phyloP scores from a whole-genome alignment of 2,797 vertebrate genomes.

The Apogon talboti region DNA sequence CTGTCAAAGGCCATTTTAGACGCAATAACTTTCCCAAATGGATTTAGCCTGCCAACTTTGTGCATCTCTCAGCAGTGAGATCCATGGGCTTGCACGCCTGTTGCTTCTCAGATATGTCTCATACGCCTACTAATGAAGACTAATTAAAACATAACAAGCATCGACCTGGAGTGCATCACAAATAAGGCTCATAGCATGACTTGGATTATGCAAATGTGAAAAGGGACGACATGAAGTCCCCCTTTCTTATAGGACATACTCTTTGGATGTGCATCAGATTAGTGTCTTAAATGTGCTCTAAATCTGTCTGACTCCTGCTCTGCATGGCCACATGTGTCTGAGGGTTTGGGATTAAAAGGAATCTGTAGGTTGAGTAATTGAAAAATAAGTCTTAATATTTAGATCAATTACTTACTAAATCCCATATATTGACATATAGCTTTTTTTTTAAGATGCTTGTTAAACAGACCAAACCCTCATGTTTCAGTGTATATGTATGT shows the following conservation, averaged over 20 bases:
- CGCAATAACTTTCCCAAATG: conserved; percentile 70
- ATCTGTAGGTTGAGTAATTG: not conserved
- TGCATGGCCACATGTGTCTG: conserved; percentile 5
- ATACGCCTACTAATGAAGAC: conserved; percentile 59
- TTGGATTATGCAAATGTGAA: conserved; percentile 32
- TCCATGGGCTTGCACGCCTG: conserved; percentile 49
- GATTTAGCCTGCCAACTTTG: conserved; percentile 63
- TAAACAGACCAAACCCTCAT: not conserved
- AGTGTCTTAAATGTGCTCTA: not conserved
- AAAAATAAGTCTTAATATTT: conserved; percentile 3
- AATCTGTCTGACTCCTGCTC: conserved; percentile 1
- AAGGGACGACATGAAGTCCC: not conserved
- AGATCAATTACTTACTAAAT: not conserved
- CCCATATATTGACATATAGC: not conserved
- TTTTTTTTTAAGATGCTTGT: too few relatives aligned
- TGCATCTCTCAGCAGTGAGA: conserved; percentile 60
- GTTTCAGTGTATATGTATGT: conserved; percentile 8
- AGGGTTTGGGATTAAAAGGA: not conserved
- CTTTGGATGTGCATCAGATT: not conserved
- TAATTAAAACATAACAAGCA: conserved; percentile 70
- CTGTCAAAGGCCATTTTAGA: conserved; percentile 61
- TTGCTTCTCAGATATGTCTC: conserved; percentile 49
- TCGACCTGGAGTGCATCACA: conserved; percentile 56
- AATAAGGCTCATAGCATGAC: conserved; percentile 39
- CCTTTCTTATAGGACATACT: conserved; percentile 14